Conservation (phyloP, 35 echinoderm and acorn worm species). For the Heliocidaris erythrogramma region DNA sequence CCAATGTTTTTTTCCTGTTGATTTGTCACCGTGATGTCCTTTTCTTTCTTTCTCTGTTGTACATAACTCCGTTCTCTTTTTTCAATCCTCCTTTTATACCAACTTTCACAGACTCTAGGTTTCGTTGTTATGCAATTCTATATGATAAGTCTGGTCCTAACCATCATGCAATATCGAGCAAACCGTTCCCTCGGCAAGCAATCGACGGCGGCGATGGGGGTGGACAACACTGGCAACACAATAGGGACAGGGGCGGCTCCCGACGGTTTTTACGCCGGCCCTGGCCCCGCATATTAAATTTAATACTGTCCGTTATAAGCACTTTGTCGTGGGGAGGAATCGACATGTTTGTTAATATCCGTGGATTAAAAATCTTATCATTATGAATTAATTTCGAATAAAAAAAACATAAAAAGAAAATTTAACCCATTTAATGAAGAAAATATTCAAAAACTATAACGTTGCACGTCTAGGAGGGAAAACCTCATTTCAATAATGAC, state of each 20-base stretch:
- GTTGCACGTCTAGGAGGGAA: too few species aligned
- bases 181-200: neutral
- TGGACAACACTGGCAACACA: neutral
- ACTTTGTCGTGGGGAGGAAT: neutral
- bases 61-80: neutral
- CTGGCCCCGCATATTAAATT: neutral
- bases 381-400: too few species aligned
- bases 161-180: neutral
- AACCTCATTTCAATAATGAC: too few species aligned
- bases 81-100: neutral
- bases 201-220: neutral
- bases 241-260: neutral
- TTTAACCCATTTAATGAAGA: too few species aligned
- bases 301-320: neutral
- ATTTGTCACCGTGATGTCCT: too few species aligned
- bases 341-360: neutral
- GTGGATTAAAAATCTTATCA: too few species aligned
- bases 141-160: neutral
- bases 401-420: too few species aligned
- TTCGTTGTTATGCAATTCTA: slow-evolving; percentile 24
- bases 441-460: too few species aligned
- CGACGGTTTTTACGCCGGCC: neutral
- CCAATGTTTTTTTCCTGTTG: too few species aligned
- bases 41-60: neutral
- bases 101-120: neutral